Evolutionary conservation across 2,113 vertebrate genomes (phyloP), one percentile per base, ranked within the genome.

Genomic region (Oenanthe oenanthe): DNA sequence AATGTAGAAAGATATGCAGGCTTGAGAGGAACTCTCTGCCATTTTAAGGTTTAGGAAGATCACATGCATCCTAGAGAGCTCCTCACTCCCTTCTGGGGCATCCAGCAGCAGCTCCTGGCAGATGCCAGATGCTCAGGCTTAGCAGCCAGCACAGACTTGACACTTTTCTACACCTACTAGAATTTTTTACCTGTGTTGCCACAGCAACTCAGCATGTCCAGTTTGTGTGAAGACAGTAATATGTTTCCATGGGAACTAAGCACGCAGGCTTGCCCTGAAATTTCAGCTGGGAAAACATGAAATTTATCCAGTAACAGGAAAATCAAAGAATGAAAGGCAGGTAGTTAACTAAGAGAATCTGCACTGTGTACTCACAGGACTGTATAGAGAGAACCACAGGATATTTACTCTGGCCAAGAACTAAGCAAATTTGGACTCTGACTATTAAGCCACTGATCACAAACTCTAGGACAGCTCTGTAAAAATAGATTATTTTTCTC

Each of bases 211-310:
- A 73, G 84, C 67, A 57, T 65, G 88, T 47, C 61, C 76, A 31
- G 68, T 53, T 56, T 81, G 77, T 85, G 45, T 80, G 77, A 89
- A 88, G 93, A 93, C 40, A 89, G 63, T 36, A 43, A 72, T n/a
- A 43, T 42, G 88, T 96, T 92, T 93, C 95, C 79, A 96, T 93
- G 83, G 94, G 75, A 97, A 96, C 94, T 54, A 66, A 76, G 57
- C 80, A 87, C 5, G 7, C 85, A 68, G n/a, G 34, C 24, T 88
- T 72, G 31, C 3, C 1, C 45, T 10, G 56, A 74, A 92, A 80
- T 85, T 89, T 65, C 80, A 75, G 68, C 63, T 56, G 56, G 72
- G 58, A 83, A 92, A 89, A 92, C 16, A 43, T 10, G 22, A 77
- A 38, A 92, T 67, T 48, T 58, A 74, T 57, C 47, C 72, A 86